Evolutionary conservation across 2,113 vertebrate genomes (phyloP).

Genomic region (Nothoprocta pentlandii): DNA sequence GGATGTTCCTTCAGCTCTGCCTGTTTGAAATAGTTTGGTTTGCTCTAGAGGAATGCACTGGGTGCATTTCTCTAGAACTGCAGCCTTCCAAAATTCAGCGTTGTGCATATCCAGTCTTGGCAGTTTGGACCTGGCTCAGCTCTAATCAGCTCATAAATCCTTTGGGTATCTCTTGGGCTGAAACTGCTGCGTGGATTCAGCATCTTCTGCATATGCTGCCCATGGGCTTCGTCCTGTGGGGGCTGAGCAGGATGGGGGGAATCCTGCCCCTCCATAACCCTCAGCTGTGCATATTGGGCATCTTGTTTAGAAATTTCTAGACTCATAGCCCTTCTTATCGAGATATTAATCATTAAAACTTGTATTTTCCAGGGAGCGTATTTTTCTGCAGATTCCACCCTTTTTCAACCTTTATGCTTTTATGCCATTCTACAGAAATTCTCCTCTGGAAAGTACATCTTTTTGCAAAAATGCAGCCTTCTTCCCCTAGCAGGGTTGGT

Average conservation of each 20-base stretch:
- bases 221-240: fast-evolving
- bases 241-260: background rate
- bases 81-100: background rate
- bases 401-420: background rate
- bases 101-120: fast-evolving
- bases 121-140: background rate
- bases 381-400: background rate
- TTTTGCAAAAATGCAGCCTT: background rate
- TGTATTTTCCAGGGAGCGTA: background rate
- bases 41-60: background rate
- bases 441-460: background rate
- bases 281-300: background rate
- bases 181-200: background rate
- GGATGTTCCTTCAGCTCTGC: background rate
- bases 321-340: background rate
- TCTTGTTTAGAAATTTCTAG: background rate
- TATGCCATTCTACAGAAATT: background rate
- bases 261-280: background rate
- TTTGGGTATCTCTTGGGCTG: background rate
- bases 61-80: too few species aligned
- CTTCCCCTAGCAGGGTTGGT: background rate
- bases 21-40: background rate
- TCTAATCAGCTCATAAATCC: background rate
- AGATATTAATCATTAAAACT: background rate
- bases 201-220: background rate